A percentile compares a stretch with the other conserved stretches of the same genome.
These are phyloP conservation scores for Dryas iulia DNA, from an alignment of 1,140 invertebrate genomes.

Conservation along the genomic window DNA sequence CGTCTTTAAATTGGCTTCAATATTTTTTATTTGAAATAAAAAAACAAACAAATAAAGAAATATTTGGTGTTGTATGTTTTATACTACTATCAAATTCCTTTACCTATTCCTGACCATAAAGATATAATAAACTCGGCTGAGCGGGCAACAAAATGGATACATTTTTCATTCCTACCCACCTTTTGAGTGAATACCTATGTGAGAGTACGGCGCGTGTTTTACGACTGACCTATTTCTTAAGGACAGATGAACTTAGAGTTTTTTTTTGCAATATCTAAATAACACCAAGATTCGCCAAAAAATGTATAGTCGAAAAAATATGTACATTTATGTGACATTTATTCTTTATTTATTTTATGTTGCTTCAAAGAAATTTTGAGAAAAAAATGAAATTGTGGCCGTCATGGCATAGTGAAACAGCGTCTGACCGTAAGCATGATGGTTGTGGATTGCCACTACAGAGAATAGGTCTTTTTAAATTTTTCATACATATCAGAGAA, in stretches of 20 bases:
- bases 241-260: conserved; percentile 9
- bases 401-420: too few species aligned
- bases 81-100: conserved; percentile 7
- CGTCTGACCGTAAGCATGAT: too few species aligned
- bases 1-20: neutral
- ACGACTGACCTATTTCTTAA: conserved; percentile 23
- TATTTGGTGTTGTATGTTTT: conserved; percentile 1
- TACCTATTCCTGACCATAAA: conserved; percentile 6
- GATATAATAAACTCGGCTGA: conserved; percentile 18
- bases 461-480: too few species aligned
- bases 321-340: too few species aligned
- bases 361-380: too few species aligned
- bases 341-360: too few species aligned
- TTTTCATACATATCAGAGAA: too few species aligned
- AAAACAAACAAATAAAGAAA: neutral
- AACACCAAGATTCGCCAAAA: neutral
- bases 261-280: conserved; percentile 7
- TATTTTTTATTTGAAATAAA: neutral
- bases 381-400: too few species aligned
- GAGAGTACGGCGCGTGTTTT: conserved; percentile 14
- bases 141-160: conserved; percentile 19
- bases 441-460: too few species aligned
- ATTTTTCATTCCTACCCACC: conserved; percentile 23
- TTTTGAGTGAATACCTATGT: conserved; percentile 12
- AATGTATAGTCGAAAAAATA: too few species aligned